Percentiles rank a stretch among this genome's conserved stretches.
phyloP scores from a whole-genome alignment of 2,888 invertebrate genomes.

The Neocrepidodera transversa region DNA sequence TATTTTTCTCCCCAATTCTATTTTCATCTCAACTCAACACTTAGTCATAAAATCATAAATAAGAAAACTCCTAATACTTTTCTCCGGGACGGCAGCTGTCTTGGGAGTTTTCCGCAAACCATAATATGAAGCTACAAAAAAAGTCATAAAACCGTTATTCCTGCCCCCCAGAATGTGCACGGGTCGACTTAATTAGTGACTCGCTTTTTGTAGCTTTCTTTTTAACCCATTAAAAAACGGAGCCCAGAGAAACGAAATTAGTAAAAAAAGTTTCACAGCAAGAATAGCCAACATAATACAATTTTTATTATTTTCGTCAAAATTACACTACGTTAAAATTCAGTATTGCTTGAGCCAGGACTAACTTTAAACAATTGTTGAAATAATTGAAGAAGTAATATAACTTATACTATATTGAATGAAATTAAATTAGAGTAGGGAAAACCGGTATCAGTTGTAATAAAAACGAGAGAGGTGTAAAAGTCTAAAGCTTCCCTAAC shows the following conservation, averaged over 20 bases:
- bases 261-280: not conserved
- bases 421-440: no score
- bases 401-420: no score
- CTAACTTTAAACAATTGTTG: no score
- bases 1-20: conserved; percentile 12
- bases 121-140: conserved; percentile 33
- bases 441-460: no score
- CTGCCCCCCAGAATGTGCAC: conserved; percentile 10
- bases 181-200: conserved; percentile 29
- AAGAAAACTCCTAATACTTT: conserved; percentile 12
- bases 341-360: no score
- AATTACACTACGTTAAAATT: no score
- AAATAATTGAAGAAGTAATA: no score
- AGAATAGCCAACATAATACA: not conserved
- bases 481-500: no score
- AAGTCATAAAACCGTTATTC: conserved; percentile 31
- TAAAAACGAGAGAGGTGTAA: no score
- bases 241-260: not conserved
- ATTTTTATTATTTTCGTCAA: no score
- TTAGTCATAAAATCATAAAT: conserved; percentile 19
- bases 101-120: conserved; percentile 33
- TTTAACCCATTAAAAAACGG: not conserved
- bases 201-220: not conserved
- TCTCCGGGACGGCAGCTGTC: conserved; percentile 6
- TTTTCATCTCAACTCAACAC: conserved; percentile 20